Evolutionary conservation across 2,797 vertebrate species (phyloP).

Genomic region (Distichodus sexfasciatus): DNA sequence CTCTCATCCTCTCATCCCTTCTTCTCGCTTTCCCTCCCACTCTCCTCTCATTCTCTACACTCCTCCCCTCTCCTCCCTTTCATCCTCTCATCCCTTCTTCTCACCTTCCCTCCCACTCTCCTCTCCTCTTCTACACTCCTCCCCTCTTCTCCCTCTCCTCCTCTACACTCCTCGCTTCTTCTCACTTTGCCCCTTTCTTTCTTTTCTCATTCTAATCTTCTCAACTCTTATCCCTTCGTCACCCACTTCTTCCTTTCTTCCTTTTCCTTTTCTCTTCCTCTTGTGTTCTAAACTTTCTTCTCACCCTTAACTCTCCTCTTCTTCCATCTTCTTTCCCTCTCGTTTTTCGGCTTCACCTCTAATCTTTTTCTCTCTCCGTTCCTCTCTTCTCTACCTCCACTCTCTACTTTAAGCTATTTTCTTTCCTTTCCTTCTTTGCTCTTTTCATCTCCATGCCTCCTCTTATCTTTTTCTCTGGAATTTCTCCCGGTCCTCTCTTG

Average conservation of each 20-base stretch:
- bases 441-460: not conserved
- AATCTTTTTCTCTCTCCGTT: no score
- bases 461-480: no score
- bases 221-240: not conserved
- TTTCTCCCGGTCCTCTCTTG: no score
- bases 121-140: not conserved
- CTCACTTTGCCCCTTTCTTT: not conserved
- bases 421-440: not conserved
- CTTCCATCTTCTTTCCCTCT: not conserved
- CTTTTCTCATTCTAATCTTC: not conserved
- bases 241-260: not conserved
- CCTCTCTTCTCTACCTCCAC: no score
- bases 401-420: not conserved
- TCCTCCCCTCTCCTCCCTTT: not conserved
- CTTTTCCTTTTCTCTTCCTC: not conserved
- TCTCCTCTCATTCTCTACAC: not conserved
- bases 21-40: not conserved
- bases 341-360: not conserved
- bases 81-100: not conserved
- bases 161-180: not conserved
- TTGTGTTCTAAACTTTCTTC: not conserved
- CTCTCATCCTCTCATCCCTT: not conserved
- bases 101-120: not conserved
- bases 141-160: constrained; percentile 2
- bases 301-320: not conserved